These are phyloP conservation scores for Lycia hirtaria DNA, from an alignment of 2,888 invertebrate species.

Conservation along the genomic window DNA sequence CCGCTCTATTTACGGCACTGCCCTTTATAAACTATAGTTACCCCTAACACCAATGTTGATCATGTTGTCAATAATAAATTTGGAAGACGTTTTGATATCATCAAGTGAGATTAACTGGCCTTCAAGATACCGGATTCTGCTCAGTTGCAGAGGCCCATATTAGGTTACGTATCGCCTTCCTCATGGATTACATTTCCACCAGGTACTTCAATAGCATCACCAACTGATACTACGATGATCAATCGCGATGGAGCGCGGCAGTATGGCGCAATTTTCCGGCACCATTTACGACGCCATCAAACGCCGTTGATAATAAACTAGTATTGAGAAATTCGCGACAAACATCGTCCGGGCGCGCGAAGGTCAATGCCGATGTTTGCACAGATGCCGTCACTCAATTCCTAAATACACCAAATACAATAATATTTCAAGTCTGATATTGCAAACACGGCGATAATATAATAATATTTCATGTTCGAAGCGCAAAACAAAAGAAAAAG, in stretches of 20 bases:
- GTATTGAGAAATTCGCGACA: conserved; percentile 42
- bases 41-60: too few relatives aligned
- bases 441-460: conserved; percentile 2
- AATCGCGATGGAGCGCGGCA: conserved; percentile 14
- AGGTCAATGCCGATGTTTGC: conserved; percentile 62
- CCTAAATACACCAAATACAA: too few relatives aligned
- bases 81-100: too few relatives aligned
- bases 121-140: too few relatives aligned
- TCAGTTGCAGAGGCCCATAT: too few relatives aligned
- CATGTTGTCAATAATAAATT: too few relatives aligned
- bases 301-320: conserved; percentile 39
- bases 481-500: not conserved
- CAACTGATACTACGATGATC: conserved; percentile 19
- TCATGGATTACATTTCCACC: conserved; percentile 4
- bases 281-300: conserved; percentile 36
- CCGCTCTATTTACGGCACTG: too few relatives aligned
- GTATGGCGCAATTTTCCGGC: conserved; percentile 21
- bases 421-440: conserved; percentile 32
- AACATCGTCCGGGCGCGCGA: conserved; percentile 32
- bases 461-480: conserved; percentile 8
- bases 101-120: too few relatives aligned
- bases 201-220: not conserved
- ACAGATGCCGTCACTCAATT: conserved; percentile 54
- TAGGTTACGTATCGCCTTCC: not conserved
- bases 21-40: too few relatives aligned